A percentile compares a stretch with the other conserved stretches of the same genome.
Conservation (phyloP, 1,140 invertebrate genomes). For the Thrips palmi region DNA sequence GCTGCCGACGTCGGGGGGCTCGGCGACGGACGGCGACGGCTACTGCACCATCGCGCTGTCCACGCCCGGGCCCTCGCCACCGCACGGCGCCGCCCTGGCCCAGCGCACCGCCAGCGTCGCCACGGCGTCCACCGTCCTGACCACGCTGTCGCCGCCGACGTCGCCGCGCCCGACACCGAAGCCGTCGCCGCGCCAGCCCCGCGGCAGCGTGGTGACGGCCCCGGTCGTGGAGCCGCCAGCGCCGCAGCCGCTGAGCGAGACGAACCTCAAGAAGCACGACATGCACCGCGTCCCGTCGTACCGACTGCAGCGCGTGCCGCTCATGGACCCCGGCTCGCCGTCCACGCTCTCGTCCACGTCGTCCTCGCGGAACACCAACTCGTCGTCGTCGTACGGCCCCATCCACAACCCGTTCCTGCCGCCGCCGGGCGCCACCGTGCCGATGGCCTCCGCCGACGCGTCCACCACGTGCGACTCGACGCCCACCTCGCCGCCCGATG, state of each 20-base stretch:
- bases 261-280: no score
- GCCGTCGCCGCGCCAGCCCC: conserved; percentile 7
- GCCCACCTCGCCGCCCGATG: no score
- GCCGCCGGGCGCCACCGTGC: no score
- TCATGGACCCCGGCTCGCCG: background rate
- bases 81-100: conserved; percentile 11
- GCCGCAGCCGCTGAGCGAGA: no score
- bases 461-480: no score
- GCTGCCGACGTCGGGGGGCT: conserved; percentile 11
- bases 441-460: no score
- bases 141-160: conserved; percentile 5
- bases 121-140: conserved; percentile 12
- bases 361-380: conserved; percentile 9
- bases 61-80: conserved; percentile 9
- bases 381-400: conserved; percentile 4
- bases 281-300: no score
- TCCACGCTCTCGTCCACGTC: background rate
- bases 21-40: conserved; percentile 12
- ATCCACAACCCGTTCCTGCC: conserved; percentile 11
- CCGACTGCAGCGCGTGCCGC: background rate
- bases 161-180: conserved; percentile 7
- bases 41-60: background rate
- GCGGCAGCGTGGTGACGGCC: conserved; percentile 2
- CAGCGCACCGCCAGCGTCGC: conserved; percentile 15
- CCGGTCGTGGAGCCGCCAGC: no score